Evolutionary conservation across 2,888 invertebrate species (phyloP), one percentile per base, ranked within the genome.

Genomic region (Drosophila glabriapex): DNA sequence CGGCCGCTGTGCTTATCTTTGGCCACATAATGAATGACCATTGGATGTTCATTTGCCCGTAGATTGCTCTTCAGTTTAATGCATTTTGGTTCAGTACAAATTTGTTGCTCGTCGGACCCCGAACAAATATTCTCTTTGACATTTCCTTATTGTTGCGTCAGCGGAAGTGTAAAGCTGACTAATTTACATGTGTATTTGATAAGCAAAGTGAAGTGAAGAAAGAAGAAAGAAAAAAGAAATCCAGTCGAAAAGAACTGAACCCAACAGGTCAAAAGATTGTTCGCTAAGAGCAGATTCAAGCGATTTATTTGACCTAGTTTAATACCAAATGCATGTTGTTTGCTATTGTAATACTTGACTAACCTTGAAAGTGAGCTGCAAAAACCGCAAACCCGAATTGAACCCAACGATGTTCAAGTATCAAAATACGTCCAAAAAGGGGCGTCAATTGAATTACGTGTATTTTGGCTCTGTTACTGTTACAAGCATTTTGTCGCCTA

Each of bases 391-490:
- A 49, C 19, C 29, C 31, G 37, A 64, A 54, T 29, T 79, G 70
- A 64, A 64, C 82, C 55, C 50, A 78, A 82, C 81, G 68, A 63
- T n/a, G 29, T 22, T 19, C 37, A 66, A 43, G 12, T 55, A 37
- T 69, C 43, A 58, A 4, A 22, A 43, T 28, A 52, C 33, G 14
- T n/a, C 37, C 52, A 37, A 71, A 77, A 59, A 68, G 87, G 83
- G 89, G 87, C 87, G 89, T 89, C 76, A 78, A 76, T 81, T 67
- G 29, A 72, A 81, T 77, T 70, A 81, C 80, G 56, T 75, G 66
- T 60, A 22, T 72, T 49, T 9, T 9, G 52, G 62, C 65, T 55
- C 37, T 53, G 16, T 9, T 49, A 49, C 7, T 50, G 52, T 28
- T 31, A 25, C 50, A 55, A 61, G 31, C 39, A 63, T 70, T 78